phyloP scores from a whole-genome alignment of 2,888 invertebrate species.

The Tachina fera region DNA sequence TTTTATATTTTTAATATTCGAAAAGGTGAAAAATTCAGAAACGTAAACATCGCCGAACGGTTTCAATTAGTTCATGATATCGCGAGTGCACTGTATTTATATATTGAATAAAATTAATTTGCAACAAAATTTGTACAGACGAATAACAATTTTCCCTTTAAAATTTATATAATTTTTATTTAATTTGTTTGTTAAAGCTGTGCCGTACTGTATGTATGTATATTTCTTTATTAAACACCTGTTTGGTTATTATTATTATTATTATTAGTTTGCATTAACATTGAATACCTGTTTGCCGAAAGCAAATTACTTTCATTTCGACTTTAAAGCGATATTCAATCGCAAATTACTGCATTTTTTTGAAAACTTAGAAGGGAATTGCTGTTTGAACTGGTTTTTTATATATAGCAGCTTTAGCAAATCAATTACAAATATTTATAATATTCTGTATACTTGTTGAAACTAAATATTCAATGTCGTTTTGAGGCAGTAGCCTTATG shows the following conservation, averaged over 20 bases:
- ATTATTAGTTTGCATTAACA: slow-evolving; percentile 3
- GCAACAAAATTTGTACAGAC: too few species aligned
- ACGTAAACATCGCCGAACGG: too few species aligned
- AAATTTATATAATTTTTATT: too few species aligned
- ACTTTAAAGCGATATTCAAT: slow-evolving; percentile 40
- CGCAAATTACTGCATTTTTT: slow-evolving; percentile 12
- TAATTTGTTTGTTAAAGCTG: too few species aligned
- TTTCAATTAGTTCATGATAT: too few species aligned
- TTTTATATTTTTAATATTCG: too few species aligned
- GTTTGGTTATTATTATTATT: slow-evolving; percentile 6
- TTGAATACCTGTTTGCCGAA: slow-evolving; percentile 42
- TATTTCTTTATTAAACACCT: slow-evolving; percentile 41
- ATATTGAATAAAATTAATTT: too few species aligned
- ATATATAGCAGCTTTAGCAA: not conserved
- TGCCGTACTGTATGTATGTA: not conserved
- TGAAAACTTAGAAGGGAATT: slow-evolving; percentile 21
- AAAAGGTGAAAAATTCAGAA: too few species aligned
- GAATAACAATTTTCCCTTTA: not conserved
- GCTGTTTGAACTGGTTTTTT: slow-evolving; percentile 50
- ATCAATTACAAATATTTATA: slow-evolving; percentile 39
- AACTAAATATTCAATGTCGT: slow-evolving; percentile 31
- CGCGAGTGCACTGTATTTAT: too few species aligned
- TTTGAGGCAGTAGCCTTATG: not conserved
- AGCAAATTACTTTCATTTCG: slow-evolving; percentile 74
- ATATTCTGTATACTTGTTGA: slow-evolving; percentile 29